Percentiles rank a stretch among this genome's conserved stretches.
Conservation (phyloP, 2,113 vertebrate genomes). For the Lagopus muta region DNA sequence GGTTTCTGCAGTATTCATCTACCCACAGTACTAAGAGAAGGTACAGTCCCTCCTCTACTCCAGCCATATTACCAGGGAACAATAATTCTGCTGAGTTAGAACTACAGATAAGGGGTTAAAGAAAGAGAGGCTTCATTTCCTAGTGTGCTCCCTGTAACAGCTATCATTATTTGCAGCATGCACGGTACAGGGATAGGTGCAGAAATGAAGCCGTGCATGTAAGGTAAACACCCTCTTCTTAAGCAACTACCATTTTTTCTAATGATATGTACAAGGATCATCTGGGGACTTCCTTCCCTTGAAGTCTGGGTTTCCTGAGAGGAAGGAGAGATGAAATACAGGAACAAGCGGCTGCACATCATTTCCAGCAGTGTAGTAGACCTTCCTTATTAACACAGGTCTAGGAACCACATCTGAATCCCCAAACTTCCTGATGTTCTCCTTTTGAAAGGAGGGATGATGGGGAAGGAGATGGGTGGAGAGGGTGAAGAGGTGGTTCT, state of each 20-base stretch:
- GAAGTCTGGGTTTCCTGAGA: slow-evolving; percentile 56
- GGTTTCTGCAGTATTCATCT: slow-evolving; percentile 3
- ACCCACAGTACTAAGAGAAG: neutral
- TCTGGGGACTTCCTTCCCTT: slow-evolving; percentile 52
- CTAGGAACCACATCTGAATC: slow-evolving; percentile 29
- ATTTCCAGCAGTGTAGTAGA: neutral
- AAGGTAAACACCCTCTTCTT: slow-evolving; percentile 16
- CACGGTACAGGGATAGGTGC: neutral
- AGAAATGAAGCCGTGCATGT: neutral
- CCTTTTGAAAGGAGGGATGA: slow-evolving; percentile 35
- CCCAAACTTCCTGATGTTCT: slow-evolving; percentile 41
- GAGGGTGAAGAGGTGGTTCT: neutral
- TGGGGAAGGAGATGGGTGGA: neutral
- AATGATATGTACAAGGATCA: slow-evolving; percentile 29
- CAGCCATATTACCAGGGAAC: neutral
- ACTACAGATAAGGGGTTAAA: neutral
- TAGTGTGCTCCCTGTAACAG: neutral
- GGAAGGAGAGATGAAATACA: slow-evolving; percentile 64
- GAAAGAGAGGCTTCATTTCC: neutral
- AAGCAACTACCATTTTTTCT: slow-evolving; percentile 21
- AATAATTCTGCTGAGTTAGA: neutral
- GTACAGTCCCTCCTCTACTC: neutral
- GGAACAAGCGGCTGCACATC: slow-evolving; percentile 44
- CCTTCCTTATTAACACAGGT: slow-evolving; percentile 6
- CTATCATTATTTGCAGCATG: neutral